Percentiles rank a stretch among this genome's conserved stretches.
Evolutionary conservation across 2,888 invertebrate species (phyloP).

Genomic region (Petrolisthes cinctipes): DNA sequence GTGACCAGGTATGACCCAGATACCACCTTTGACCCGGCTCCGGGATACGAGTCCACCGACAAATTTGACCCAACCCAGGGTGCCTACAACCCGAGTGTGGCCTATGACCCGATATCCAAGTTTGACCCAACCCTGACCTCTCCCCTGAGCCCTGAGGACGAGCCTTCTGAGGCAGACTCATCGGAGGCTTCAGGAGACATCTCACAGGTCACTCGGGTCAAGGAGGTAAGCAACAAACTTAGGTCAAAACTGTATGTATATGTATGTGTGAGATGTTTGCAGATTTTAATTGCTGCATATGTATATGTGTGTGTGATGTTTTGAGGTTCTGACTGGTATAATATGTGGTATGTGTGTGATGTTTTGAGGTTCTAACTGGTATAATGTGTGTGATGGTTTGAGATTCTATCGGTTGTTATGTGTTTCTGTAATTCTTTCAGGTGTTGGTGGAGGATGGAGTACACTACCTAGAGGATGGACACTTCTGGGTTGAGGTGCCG

Average conservation of each 20-base stretch:
- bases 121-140: conserved; percentile 45
- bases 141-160: conserved; percentile 52
- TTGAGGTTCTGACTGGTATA: too few relatives aligned
- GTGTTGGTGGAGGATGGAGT: conserved; percentile 82
- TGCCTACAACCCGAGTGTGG: conserved; percentile 28
- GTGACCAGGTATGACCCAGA: conserved; percentile 5
- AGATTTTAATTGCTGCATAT: too few relatives aligned
- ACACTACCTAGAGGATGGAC: conserved; percentile 92
- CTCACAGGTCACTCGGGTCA: conserved; percentile 23
- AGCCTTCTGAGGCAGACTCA: conserved; percentile 51
- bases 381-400: too few relatives aligned
- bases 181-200: conserved; percentile 44
- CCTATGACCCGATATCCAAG: conserved; percentile 1
- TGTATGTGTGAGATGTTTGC: too few relatives aligned
- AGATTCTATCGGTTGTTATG: too few relatives aligned
- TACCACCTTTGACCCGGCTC: conserved; percentile 25
- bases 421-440: conserved; percentile 39
- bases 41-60: background rate
- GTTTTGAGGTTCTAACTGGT: too few relatives aligned
- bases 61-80: background rate
- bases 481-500: conserved; percentile 88
- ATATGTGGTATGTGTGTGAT: too few relatives aligned
- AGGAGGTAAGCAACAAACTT: conserved; percentile 18
- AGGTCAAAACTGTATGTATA: too few relatives aligned
- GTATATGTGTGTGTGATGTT: too few relatives aligned